A percentile compares a stretch with the other conserved stretches of the same genome.
Evolutionary conservation across 2,888 invertebrate species (phyloP).

Genomic region (Opisthograptis luteolata): DNA sequence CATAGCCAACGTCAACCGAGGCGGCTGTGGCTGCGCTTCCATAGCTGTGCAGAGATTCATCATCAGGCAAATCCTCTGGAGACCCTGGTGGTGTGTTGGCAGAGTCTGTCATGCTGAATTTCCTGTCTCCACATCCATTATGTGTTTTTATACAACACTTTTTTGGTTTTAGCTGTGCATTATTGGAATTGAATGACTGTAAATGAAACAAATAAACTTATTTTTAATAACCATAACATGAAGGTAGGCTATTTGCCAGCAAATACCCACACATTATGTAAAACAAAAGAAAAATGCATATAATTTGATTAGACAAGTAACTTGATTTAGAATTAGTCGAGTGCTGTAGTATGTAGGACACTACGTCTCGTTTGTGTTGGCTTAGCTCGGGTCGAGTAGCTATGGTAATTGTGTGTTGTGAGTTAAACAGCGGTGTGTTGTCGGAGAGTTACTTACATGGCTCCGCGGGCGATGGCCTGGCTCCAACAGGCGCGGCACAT

Average conservation of each 20-base stretch:
- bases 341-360: slow-evolving; percentile 13
- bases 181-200: slow-evolving; percentile 74
- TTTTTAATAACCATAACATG: neutral
- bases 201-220: slow-evolving; percentile 44
- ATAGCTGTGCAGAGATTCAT: slow-evolving; percentile 92
- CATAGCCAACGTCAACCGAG: slow-evolving; percentile 92
- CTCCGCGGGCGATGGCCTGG: slow-evolving; percentile 82
- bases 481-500: slow-evolving; percentile 74
- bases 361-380: slow-evolving; percentile 27
- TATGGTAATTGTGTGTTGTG: slow-evolving; percentile 43
- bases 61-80: slow-evolving; percentile 87
- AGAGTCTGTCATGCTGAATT: slow-evolving; percentile 72
- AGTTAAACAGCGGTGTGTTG: slow-evolving; percentile 13
- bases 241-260: slow-evolving; percentile 1
- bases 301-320: slow-evolving; percentile 13
- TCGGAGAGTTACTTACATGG: slow-evolving; percentile 75
- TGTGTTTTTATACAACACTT: slow-evolving; percentile 70
- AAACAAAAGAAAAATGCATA: slow-evolving; percentile 20
- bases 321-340: slow-evolving; percentile 8
- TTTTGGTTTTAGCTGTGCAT: slow-evolving; percentile 66
- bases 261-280: neutral
- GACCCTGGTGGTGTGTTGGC: slow-evolving; percentile 86
- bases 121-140: slow-evolving; percentile 64
- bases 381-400: slow-evolving; percentile 45
- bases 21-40: slow-evolving; percentile 92